Conservation (phyloP, 2,888 invertebrate genomes). For the Sminthurides aquaticus region DNA sequence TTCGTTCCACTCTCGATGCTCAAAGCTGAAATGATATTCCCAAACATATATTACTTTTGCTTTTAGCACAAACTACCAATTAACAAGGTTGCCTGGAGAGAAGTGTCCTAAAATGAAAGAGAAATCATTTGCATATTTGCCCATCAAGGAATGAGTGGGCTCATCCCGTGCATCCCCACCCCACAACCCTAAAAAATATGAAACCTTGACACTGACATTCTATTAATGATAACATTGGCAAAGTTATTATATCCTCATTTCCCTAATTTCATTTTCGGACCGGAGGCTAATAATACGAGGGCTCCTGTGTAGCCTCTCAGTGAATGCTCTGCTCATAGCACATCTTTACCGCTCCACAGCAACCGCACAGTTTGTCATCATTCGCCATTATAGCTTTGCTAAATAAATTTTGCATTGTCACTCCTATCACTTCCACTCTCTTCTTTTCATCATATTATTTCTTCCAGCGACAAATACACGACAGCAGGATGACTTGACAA, state of each 20-base stretch:
- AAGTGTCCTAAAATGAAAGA: not conserved
- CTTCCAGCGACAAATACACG: not conserved
- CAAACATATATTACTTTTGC: too few species aligned
- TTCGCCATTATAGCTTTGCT: too few species aligned
- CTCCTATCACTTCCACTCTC: not conserved
- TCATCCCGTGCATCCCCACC: not conserved
- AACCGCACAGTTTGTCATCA: too few species aligned
- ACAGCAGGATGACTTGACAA: not conserved
- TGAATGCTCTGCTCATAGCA: too few species aligned
- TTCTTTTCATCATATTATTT: not conserved
- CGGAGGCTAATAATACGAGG: not conserved
- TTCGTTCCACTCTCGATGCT: too few species aligned
- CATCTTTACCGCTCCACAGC: too few species aligned
- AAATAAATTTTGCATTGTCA: not conserved
- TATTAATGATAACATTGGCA: not conserved
- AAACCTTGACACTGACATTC: not conserved
- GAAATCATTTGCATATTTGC: not conserved
- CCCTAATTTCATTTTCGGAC: not conserved
- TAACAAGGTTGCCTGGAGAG: not conserved
- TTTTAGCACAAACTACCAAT: not conserved
- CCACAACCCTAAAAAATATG: not conserved
- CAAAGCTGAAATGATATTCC: too few species aligned
- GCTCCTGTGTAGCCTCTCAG: too few species aligned
- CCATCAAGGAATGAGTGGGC: too few species aligned
- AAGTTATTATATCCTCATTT: not conserved